Evolutionary conservation across 2,113 vertebrate genomes (phyloP), one percentile per base, ranked within the genome.

Genomic region (Nothocercus julius): DNA sequence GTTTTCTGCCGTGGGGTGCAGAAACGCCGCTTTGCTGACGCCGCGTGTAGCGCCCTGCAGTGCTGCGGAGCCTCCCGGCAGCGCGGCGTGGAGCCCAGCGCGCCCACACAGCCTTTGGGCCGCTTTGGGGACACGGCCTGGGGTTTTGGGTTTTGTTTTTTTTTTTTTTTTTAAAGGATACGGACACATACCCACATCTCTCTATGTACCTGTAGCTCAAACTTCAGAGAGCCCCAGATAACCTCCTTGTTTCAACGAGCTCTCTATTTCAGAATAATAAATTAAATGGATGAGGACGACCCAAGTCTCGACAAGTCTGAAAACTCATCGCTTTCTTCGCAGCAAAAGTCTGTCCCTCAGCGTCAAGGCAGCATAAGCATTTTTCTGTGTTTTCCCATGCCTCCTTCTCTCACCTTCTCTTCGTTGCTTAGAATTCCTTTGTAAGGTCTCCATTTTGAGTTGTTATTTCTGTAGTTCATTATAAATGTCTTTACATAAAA

Each of bases 401-500:
- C 49, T 9, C 61, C 69, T 79, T 64, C 58, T 77, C 97, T 97
- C 95, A 98, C 98, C 98, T 98, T 98, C 91, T 98, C 98, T 87
- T 98, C 96, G 25, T 96, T 97, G 91, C 92, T 97, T 42, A 98
- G 92, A 64, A 97, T 96, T 89, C 97, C 98, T 79, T 97, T 98
- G 94, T 98, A 98, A 18, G 95, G 97, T 89, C 90, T 98, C 98
- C 98, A 99, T 88, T 98, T 98, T 1, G 97, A 97, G 85, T 97
- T 97, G 92, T 98, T 98, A 91, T 97, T 98, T 97, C 95, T 98
- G 94, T 98, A 98, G 87, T 97, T 96, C 87, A 99, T 96, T 85
- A 97, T 97, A 96, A 98, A 99, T 38, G 97, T 98, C 96, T 98
- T 97, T 38, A 99, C 98, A 6, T 98, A 98, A 44, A 97, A 98